Evolutionary conservation across 2,888 invertebrate genomes (phyloP).

Genomic region (Cephus pulcher): DNA sequence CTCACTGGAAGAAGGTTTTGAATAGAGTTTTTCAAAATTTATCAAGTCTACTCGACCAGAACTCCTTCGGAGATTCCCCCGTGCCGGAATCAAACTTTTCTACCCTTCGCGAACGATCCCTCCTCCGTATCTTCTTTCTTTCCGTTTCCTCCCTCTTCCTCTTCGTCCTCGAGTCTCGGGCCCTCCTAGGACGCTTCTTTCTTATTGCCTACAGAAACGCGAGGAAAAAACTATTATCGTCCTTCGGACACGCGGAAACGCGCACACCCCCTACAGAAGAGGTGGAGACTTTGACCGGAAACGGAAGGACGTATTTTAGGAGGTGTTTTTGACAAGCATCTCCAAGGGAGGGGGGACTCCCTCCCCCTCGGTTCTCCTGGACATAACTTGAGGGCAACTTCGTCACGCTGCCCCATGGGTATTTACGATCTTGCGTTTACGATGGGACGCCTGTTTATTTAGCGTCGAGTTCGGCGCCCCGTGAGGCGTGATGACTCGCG

Average conservation of each 20-base stretch:
- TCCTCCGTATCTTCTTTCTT: neutral
- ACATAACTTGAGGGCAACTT: neutral
- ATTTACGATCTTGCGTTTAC: neutral
- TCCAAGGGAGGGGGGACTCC: neutral
- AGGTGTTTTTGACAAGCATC: neutral
- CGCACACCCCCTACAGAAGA: neutral
- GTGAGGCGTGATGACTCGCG: neutral
- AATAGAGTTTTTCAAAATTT: neutral
- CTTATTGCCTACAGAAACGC: neutral
- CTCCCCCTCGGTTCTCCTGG: neutral
- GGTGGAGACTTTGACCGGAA: conserved; percentile 15
- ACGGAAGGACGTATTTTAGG: conserved; percentile 15
- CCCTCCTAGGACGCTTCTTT: neutral
- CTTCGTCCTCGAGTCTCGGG: neutral
- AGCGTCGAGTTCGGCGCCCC: neutral
- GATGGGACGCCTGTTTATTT: neutral
- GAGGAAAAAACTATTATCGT: neutral
- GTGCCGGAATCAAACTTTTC: neutral
- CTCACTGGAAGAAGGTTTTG: neutral
- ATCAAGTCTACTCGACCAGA: neutral
- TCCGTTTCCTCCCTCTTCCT: neutral
- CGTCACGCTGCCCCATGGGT: neutral
- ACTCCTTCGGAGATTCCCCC: neutral
- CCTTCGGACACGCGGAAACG: neutral
- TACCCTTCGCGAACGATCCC: neutral